Evolutionary conservation across 2,888 invertebrate species (phyloP).

Genomic region (Leptopilina drosophilae): DNA sequence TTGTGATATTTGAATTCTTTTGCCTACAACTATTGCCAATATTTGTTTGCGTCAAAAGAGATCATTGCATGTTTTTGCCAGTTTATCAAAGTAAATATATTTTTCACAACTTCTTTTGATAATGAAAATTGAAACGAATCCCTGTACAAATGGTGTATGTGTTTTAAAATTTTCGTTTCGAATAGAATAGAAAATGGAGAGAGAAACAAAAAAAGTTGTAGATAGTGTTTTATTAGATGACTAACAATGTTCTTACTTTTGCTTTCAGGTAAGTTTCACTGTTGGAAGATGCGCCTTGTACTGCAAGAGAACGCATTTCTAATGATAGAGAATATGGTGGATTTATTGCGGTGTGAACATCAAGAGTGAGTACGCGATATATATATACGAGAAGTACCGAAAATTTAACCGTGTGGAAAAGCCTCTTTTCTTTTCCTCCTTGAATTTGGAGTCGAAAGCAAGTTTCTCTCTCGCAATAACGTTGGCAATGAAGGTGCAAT

Average conservation of each 20-base stretch:
- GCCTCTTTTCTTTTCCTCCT: slow-evolving; percentile 62
- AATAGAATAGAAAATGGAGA: no score
- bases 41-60: background rate
- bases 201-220: no score
- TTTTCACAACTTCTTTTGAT: background rate
- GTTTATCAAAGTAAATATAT: background rate
- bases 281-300: slow-evolving; percentile 49
- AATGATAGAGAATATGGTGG: slow-evolving; percentile 50
- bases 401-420: slow-evolving; percentile 65
- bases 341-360: slow-evolving; percentile 59
- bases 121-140: no score
- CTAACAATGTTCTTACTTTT: slow-evolving; percentile 43
- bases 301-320: slow-evolving; percentile 47
- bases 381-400: slow-evolving; percentile 44
- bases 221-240: background rate
- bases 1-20: slow-evolving; percentile 35
- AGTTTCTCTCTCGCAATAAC: slow-evolving; percentile 49
- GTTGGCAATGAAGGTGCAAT: slow-evolving; percentile 45
- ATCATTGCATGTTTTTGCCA: background rate
- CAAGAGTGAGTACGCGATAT: slow-evolving; percentile 56
- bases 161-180: no score
- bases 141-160: no score
- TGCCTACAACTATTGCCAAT: slow-evolving; percentile 14
- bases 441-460: slow-evolving; percentile 55
- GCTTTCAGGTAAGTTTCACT: slow-evolving; percentile 59